Conservation (phyloP, 2,113 vertebrate species). For the Centropus unirufus region DNA sequence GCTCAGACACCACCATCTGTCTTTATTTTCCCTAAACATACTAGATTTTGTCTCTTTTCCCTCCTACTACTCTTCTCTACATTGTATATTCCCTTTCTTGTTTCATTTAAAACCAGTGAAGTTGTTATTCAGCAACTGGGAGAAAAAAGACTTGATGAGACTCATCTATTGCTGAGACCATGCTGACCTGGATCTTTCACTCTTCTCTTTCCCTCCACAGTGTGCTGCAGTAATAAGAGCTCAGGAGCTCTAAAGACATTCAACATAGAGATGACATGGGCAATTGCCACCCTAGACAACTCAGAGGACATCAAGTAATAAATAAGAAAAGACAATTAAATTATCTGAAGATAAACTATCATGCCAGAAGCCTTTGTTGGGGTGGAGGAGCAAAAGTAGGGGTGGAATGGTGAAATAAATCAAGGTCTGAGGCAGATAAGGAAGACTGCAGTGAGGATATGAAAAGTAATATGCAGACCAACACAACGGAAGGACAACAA, state of each 20-base stretch:
- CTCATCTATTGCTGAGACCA: slow-evolving; percentile 52
- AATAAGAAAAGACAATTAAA: slow-evolving; percentile 54
- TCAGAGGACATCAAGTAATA: slow-evolving; percentile 68
- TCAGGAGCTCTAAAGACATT: slow-evolving; percentile 76
- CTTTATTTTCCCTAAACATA: too few relatives aligned
- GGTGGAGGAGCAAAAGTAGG: neutral
- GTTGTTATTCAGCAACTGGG: slow-evolving; percentile 64
- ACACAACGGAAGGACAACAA: neutral
- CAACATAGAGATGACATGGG: slow-evolving; percentile 63
- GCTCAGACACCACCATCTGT: too few relatives aligned
- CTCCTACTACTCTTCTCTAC: neutral
- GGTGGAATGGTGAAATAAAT: neutral
- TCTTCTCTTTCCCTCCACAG: slow-evolving; percentile 56
- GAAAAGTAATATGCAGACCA: neutral
- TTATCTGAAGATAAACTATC: slow-evolving; percentile 35
- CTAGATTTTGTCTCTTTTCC: too few relatives aligned
- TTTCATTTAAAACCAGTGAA: slow-evolving; percentile 66
- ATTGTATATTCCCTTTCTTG: neutral
- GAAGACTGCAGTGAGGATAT: neutral
- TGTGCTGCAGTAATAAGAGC: slow-evolving; percentile 70
- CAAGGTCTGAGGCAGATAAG: neutral
- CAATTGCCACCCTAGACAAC: slow-evolving; percentile 75
- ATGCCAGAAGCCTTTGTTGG: neutral
- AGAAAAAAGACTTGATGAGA: slow-evolving; percentile 70
- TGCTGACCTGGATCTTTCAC: slow-evolving; percentile 63